These are phyloP conservation scores for Varecia variegata DNA, from an alignment of 2,797 vertebrate genomes.

Conservation along the genomic window DNA sequence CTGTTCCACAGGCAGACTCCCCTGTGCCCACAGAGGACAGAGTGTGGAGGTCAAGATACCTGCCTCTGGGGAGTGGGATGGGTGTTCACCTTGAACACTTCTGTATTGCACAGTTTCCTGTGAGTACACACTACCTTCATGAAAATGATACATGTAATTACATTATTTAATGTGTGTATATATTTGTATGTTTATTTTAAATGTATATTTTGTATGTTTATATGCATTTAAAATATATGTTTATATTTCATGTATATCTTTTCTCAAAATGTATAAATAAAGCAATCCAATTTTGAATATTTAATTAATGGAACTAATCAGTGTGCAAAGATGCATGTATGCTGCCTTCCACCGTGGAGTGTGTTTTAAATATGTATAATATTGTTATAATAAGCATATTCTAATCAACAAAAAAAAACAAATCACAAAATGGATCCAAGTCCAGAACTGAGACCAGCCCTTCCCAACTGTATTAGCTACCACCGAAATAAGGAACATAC, in stretches of 20 bases:
- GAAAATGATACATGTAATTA: background rate
- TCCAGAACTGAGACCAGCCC: background rate
- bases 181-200: background rate
- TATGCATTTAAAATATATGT: background rate
- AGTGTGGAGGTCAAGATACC: background rate
- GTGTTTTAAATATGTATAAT: background rate
- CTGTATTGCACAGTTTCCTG: background rate
- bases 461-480: background rate
- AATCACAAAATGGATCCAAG: background rate
- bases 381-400: background rate
- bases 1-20: background rate
- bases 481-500: background rate
- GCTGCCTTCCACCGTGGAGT: background rate
- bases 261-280: background rate
- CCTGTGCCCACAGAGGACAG: background rate
- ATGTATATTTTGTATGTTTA: background rate
- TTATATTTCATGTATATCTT: background rate
- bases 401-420: background rate
- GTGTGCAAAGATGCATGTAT: background rate
- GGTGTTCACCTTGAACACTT: background rate
- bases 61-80: background rate
- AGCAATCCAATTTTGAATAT: background rate
- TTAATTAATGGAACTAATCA: background rate
- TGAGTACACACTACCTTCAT: background rate
- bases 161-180: background rate